phyloP scores from a whole-genome alignment of 2,888 invertebrate genomes.

The Lasius fuliginosus region DNA sequence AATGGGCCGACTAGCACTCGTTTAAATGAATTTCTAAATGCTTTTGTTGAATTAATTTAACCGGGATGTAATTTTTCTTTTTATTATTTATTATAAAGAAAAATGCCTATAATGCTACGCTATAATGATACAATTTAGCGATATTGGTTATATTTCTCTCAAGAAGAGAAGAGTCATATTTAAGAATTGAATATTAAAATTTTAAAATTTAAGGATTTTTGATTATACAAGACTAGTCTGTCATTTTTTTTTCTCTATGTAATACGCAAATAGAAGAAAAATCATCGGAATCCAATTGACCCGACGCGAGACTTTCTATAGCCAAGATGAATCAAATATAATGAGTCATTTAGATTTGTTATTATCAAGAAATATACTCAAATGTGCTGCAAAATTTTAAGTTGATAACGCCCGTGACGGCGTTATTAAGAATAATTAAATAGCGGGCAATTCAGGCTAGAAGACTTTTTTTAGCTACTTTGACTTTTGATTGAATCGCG shows the following conservation, averaged over 20 bases:
- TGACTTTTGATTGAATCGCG: conserved; percentile 48
- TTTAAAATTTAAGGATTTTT: background rate
- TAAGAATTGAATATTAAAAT: conserved; percentile 6
- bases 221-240: background rate
- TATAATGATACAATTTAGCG: background rate
- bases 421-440: conserved; percentile 17
- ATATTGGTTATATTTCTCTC: background rate
- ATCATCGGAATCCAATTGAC: background rate
- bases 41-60: background rate
- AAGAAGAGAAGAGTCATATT: background rate
- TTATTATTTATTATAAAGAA: conserved; percentile 2
- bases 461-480: conserved; percentile 28
- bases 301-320: background rate
- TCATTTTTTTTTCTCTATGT: background rate
- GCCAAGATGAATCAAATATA: background rate
- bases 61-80: conserved; percentile 12
- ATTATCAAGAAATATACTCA: background rate
- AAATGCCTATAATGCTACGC: background rate
- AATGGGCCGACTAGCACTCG: background rate
- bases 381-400: background rate
- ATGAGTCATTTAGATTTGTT: background rate
- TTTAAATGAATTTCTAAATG: background rate
- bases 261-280: conserved; percentile 1
- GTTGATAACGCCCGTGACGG: background rate
- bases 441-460: conserved; percentile 15